These are phyloP conservation scores for Aradophagus sp. DNA, from an alignment of 1,140 invertebrate species.

Conservation along the genomic window DNA sequence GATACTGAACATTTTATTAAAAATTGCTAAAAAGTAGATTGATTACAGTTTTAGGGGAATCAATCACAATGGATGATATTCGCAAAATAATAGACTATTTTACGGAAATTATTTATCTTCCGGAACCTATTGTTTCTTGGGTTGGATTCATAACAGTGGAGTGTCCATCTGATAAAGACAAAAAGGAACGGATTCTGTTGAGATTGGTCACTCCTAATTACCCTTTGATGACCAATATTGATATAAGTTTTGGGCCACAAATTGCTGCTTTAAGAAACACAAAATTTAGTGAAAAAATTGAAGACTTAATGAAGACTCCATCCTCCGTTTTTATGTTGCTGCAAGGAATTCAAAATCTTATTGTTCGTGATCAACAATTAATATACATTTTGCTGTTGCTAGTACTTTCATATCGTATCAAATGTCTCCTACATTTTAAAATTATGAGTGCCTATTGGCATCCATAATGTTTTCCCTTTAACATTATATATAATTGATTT, in stretches of 20 bases:
- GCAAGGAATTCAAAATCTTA: slow-evolving; percentile 8
- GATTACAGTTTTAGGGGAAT: no score
- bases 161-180: slow-evolving; percentile 18
- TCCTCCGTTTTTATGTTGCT: slow-evolving; percentile 34
- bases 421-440: no score
- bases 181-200: slow-evolving; percentile 19
- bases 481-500: neutral
- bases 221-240: slow-evolving; percentile 11
- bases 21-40: no score
- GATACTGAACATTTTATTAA: neutral
- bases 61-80: slow-evolving; percentile 28
- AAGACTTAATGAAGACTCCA: slow-evolving; percentile 6
- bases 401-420: no score
- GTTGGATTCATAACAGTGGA: slow-evolving; percentile 30
- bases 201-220: slow-evolving; percentile 33
- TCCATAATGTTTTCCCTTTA: neutral
- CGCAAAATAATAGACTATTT: slow-evolving; percentile 34
- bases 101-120: slow-evolving; percentile 30
- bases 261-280: slow-evolving; percentile 6
- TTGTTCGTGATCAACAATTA: slow-evolving; percentile 10
- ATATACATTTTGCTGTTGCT: no score
- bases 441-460: no score
- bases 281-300: slow-evolving; percentile 4
- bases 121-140: slow-evolving; percentile 32
- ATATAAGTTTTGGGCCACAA: slow-evolving; percentile 34